Evolutionary conservation across 2,888 invertebrate species (phyloP).

Genomic region (Bellardia bayeri): DNA sequence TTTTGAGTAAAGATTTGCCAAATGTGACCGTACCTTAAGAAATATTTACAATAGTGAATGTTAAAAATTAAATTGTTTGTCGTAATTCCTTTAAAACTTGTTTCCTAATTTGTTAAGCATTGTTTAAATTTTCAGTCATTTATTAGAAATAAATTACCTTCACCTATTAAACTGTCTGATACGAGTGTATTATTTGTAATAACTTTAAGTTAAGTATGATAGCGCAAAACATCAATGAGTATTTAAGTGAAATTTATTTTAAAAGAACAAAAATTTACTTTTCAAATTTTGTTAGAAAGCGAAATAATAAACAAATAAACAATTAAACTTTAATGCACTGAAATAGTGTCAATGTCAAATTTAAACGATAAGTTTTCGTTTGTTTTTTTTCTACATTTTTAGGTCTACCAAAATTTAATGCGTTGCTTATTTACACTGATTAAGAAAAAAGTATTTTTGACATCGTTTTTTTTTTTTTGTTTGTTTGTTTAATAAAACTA

Average conservation of each 20-base stretch:
- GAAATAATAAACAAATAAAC: not conserved
- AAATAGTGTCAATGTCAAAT: conserved; percentile 68
- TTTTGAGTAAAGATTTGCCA: too few species aligned
- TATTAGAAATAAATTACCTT: not conserved
- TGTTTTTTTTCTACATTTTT: conserved; percentile 11
- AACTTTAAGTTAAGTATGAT: not conserved
- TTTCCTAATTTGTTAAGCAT: not conserved
- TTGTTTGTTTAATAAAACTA: not conserved
- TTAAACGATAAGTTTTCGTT: conserved; percentile 15
- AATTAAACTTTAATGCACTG: conserved; percentile 42
- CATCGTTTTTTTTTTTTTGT: too few species aligned
- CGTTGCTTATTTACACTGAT: not conserved
- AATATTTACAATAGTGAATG: too few species aligned
- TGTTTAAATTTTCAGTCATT: not conserved
- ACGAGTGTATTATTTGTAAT: not conserved
- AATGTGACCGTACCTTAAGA: too few species aligned
- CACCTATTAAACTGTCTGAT: not conserved
- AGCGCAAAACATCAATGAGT: not conserved
- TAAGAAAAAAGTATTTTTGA: conserved; percentile 27
- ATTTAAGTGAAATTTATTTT: not conserved
- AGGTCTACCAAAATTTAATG: not conserved
- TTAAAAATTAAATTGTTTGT: too few species aligned
- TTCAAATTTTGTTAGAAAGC: not conserved
- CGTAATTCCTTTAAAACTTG: not conserved
- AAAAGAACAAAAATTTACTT: not conserved